Percentiles rank a stretch among this genome's conserved stretches.
These are phyloP conservation scores for Cyclargus thomasi DNA, from an alignment of 1,140 invertebrate species.

Conservation along the genomic window DNA sequence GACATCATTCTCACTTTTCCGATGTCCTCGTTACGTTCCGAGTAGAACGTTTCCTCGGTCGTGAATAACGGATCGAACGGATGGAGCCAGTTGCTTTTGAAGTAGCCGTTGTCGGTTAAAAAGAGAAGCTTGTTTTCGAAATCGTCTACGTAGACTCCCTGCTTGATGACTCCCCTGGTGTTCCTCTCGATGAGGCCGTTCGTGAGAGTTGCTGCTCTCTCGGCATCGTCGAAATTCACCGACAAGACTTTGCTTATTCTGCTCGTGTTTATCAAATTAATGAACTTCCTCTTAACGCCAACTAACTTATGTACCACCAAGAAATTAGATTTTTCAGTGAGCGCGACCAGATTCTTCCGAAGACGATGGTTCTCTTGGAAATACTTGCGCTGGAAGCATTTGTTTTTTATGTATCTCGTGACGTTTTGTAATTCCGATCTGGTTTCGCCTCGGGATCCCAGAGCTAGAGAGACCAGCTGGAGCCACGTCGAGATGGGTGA, in stretches of 20 bases:
- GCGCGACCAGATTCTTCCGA: not conserved
- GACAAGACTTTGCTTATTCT: conserved; percentile 19
- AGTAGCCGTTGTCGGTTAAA: conserved; percentile 82
- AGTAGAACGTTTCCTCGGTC: conserved; percentile 56
- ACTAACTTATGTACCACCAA: not conserved
- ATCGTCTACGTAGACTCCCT: conserved; percentile 48
- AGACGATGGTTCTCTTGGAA: not conserved
- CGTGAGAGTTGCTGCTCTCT: conserved; percentile 30
- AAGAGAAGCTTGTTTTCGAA: conserved; percentile 76
- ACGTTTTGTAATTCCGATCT: conserved; percentile 55
- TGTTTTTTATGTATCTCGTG: conserved; percentile 48
- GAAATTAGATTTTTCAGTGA: not conserved
- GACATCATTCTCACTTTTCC: conserved; percentile 73
- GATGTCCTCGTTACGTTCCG: conserved; percentile 38
- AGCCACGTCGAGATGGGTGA: conserved; percentile 72
- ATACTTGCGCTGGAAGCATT: conserved; percentile 45
- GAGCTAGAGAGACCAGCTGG: conserved; percentile 60
- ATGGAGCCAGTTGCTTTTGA: conserved; percentile 81
- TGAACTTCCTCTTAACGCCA: not conserved
- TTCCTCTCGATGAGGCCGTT: conserved; percentile 38
- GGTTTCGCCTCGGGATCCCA: conserved; percentile 61
- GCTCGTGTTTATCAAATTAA: not conserved
- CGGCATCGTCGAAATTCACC: conserved; percentile 38
- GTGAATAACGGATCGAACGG: conserved; percentile 78
- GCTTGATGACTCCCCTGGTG: conserved; percentile 34